Conservation (phyloP, 2,888 invertebrate genomes). For the Drosophila maculinotata region DNA sequence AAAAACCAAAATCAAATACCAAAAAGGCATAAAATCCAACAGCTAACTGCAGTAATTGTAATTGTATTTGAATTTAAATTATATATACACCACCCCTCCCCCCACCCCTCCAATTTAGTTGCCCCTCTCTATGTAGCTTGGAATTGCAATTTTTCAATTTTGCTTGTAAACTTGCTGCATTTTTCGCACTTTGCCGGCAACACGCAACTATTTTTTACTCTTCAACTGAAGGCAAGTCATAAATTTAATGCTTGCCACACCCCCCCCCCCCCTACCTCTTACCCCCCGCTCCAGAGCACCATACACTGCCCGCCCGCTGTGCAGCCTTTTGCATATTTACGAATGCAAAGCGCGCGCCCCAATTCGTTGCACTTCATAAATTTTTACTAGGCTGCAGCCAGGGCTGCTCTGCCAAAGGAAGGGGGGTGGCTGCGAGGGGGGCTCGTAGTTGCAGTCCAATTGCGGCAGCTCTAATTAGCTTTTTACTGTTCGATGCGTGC, state of each 20-base stretch:
- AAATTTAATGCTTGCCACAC: conserved; percentile 44
- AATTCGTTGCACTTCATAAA: conserved; percentile 81
- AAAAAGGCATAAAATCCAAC: background rate
- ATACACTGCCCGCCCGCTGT: conserved; percentile 19
- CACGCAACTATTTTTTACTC: conserved; percentile 44
- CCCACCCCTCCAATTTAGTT: background rate
- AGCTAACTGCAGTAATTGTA: too few relatives aligned
- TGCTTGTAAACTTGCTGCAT: conserved; percentile 47
- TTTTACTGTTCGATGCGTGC: conserved; percentile 74
- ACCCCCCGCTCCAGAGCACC: background rate
- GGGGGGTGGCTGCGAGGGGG: background rate
- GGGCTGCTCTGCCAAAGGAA: background rate
- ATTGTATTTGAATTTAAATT: conserved; percentile 2
- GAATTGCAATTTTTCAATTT: conserved; percentile 46
- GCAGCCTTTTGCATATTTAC: conserved; percentile 69
- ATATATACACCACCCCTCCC: background rate
- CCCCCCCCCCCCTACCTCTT: background rate
- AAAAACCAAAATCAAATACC: conserved; percentile 10
- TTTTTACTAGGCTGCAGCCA: conserved; percentile 59
- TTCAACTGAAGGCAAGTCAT: conserved; percentile 42
- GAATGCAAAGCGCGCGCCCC: conserved; percentile 62
- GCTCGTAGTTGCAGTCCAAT: conserved; percentile 35
- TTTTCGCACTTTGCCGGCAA: conserved; percentile 58
- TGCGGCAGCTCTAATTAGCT: conserved; percentile 68
- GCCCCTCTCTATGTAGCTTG: conserved; percentile 7